Evolutionary conservation across 2,888 invertebrate genomes (phyloP), one percentile per base, ranked within the genome.

Genomic region (Drosophila ochracea): DNA sequence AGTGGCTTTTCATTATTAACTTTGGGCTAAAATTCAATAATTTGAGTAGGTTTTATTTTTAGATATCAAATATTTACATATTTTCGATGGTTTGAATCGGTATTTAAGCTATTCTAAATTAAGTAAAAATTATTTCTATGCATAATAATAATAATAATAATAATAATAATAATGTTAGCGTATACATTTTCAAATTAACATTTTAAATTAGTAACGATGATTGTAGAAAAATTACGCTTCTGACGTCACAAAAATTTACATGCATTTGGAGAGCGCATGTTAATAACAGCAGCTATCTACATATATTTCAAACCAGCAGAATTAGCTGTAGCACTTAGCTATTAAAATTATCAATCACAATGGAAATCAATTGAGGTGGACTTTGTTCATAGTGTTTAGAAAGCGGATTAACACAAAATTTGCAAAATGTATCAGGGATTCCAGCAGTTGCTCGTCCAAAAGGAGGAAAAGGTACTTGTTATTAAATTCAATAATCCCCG

Each of bases 401-500:
- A 30, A 25, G 28, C 31, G 10, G 39, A 1, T 53, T 13, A 59
- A 11, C 16, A 1, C 11, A 43, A 41, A 57, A 21, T 19, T 11
- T 37, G 1, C 30, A 74, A 66, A 21, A 91, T 91, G 90, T 92
- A 92, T 70, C 62, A 77, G 53, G 81, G 75, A 11, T 91, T 76
- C 54, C 53, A 82, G 25, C 75, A 89, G 7, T 41, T 93, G 16
- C 19, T 91, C 3, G 86, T 93, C 3, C 83, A 93, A 47, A 90
- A 93, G 77, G 90, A 94, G 72, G 93, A 94, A 68, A 95, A 95
- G 67, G 93, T 96, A 16, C 93, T 94, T 39, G 93, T 95, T 31
- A 94, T 97, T 28, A 95, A 94, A 84, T 95, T 97, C 49, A 97
- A 97, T 92, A 95, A 97, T 90, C 97, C 97, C 0, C 92, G 92